A percentile compares a stretch with the other conserved stretches of the same genome.
Evolutionary conservation across 2,113 vertebrate genomes (phyloP).

Genomic region (Pogonocichla stellata): DNA sequence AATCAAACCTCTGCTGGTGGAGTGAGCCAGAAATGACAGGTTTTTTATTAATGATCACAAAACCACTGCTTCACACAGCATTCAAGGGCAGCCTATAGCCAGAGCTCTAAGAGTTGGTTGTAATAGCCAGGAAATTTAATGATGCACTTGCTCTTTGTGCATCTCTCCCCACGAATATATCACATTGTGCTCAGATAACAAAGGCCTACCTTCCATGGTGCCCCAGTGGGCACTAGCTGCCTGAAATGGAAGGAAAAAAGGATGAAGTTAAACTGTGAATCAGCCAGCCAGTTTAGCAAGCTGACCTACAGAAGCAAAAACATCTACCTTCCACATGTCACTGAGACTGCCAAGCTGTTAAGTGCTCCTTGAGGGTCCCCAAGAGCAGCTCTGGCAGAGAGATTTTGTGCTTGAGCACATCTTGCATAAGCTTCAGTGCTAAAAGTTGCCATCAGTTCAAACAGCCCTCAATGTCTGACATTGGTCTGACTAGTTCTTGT

Average conservation of each 20-base stretch:
- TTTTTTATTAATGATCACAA: not conserved
- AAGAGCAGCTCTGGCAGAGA: not conserved
- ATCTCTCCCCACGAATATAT: not conserved
- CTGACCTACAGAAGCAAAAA: not conserved
- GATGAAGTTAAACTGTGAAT: constrained; percentile 32
- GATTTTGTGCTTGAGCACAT: not conserved
- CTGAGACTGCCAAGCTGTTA: not conserved
- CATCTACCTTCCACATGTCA: not conserved
- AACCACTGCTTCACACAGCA: not conserved
- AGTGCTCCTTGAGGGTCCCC: not conserved
- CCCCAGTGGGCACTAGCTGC: constrained; percentile 45
- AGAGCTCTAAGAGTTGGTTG: not conserved
- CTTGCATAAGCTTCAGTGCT: not conserved
- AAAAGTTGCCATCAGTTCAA: not conserved
- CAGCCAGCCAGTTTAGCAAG: not conserved
- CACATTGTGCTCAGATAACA: not conserved
- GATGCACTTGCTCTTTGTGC: not conserved
- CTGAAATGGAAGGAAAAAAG: constrained; percentile 58
- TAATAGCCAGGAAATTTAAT: constrained; percentile 10
- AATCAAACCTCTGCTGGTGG: not conserved
- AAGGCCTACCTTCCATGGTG: constrained; percentile 41
- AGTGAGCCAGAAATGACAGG: not conserved
- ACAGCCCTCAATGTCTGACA: not conserved
- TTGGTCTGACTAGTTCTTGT: not conserved
- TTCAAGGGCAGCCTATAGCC: not conserved